Base-by-base conservation (phyloP, 2,113 vertebrate genomes). In the Argyrosomus japonicus region DNA sequence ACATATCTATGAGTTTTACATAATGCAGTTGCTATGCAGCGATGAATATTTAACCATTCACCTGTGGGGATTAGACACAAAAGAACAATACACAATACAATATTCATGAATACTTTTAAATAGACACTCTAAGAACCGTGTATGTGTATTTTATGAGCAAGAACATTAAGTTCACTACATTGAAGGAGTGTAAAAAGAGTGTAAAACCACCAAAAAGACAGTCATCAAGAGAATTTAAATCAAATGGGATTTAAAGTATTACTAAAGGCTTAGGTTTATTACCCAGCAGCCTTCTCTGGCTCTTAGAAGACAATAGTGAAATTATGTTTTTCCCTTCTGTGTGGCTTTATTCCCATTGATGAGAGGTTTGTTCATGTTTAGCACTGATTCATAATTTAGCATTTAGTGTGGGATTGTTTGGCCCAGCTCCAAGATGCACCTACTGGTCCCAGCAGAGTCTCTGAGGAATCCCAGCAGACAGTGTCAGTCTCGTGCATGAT, bases 21-120 rank as follows among this genome's bases (percentile, higher is more conserved):
- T 73, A 50, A 83, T 65, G 50, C 68, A 50, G 25, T 78, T 79
- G 56, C 51, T 82, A 23, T 73, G 65, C 40, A 29, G 57, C 12
- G 2, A 81, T 90, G 23, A 88, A 85, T 90, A 88, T 87, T 89
- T 88, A 82, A 90, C 40, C n/a, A 40, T 53, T 85, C 62, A 87
- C 82, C 85, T 77, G 64, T 79, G 69, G 67, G 65, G 53, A 87
- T 88, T 69, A 71, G 57, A 80, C 68, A 80, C 77, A 85, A 79
- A 88, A 77, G 80, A 87, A 79, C 79, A 81, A 91, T 58, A 77
- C 48, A 63, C 40, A 65, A 80, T 83, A 56, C 64, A 88, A 85
- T 87, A 84, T 85, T 88, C 68, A 89, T 88, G 83, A 80, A 57
- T 57, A 79, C 47, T 79, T 86, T 80, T 71, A 70, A 86, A 79